Evolutionary conservation across 37 sponge, comb jelly and placozoan species (phyloP).

Genomic region (Halisarca cf. caerulea): DNA sequence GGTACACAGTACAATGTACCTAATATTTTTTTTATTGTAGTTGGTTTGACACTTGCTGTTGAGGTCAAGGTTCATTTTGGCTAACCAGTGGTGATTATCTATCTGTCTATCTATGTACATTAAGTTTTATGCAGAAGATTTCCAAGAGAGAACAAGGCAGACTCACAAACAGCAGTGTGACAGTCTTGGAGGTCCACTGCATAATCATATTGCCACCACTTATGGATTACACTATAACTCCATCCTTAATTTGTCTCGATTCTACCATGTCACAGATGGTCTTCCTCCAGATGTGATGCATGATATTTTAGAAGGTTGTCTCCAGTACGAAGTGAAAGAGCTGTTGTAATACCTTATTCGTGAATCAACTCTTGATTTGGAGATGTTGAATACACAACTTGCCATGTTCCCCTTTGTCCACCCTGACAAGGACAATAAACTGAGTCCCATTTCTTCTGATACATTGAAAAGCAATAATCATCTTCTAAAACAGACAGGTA

Average conservation of each 20-base stretch:
- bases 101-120: too few relatives aligned
- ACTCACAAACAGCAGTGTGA: constrained; percentile 42
- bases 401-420: constrained; percentile 38
- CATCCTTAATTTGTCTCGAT: constrained; percentile 41
- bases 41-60: too few relatives aligned
- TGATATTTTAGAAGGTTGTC: constrained; percentile 63
- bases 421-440: constrained; percentile 35
- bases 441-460: background rate
- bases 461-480: background rate
- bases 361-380: constrained; percentile 27
- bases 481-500: constrained; percentile 6
- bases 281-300: constrained; percentile 74
- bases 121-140: constrained; percentile 47
- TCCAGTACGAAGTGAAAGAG: constrained; percentile 31
- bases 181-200: constrained; percentile 39
- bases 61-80: too few relatives aligned
- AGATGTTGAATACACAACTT: constrained; percentile 25
- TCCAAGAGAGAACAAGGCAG: constrained; percentile 33
- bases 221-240: constrained; percentile 57
- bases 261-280: constrained; percentile 65
- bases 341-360: constrained; percentile 8
- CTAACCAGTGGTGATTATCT: too few relatives aligned
- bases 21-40: too few relatives aligned
- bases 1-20: too few relatives aligned
- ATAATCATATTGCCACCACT: constrained; percentile 59